These are phyloP conservation scores for Geotrypetes seraphini DNA, from an alignment of 2,797 vertebrate species.

Conservation along the genomic window DNA sequence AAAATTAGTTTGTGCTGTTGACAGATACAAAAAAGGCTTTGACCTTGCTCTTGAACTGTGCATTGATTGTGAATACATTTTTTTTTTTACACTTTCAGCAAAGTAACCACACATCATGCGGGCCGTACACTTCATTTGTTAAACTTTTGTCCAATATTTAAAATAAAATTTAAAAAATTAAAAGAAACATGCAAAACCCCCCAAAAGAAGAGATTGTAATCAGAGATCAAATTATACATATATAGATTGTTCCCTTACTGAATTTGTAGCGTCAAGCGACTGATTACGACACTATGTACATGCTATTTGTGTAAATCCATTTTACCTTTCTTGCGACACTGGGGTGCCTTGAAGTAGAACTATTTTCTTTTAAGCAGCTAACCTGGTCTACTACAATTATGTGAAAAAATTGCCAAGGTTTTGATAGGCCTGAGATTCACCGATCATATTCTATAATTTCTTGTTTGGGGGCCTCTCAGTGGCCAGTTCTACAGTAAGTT, in stretches of 20 bases:
- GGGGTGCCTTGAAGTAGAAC: background rate
- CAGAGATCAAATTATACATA: conserved; percentile 53
- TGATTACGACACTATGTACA: conserved; percentile 68
- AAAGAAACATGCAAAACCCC: conserved; percentile 30
- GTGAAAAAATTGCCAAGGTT: too few relatives aligned
- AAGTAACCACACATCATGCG: conserved; percentile 73
- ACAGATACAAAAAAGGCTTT: conserved; percentile 80
- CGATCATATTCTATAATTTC: too few relatives aligned
- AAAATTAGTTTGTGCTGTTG: conserved; percentile 97
- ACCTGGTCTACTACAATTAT: too few relatives aligned
- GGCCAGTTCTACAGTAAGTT: too few relatives aligned
- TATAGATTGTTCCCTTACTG: conserved; percentile 35
- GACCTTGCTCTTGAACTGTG: conserved; percentile 57
- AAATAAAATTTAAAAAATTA: conserved; percentile 95
- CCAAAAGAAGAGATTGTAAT: conserved; percentile 10
- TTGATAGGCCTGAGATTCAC: too few relatives aligned
- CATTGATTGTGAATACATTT: conserved; percentile 44
- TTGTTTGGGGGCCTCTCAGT: too few relatives aligned
- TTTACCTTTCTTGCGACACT: conserved; percentile 1
- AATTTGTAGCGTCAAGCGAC: conserved; percentile 58
- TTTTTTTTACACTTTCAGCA: conserved; percentile 52
- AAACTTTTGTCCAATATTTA: conserved; percentile 61
- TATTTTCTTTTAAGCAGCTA: too few relatives aligned
- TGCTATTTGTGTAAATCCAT: conserved; percentile 50
- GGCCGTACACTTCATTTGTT: conserved; percentile 69